Conservation (phyloP, 2,888 invertebrate genomes). For the Malacosoma neustria region DNA sequence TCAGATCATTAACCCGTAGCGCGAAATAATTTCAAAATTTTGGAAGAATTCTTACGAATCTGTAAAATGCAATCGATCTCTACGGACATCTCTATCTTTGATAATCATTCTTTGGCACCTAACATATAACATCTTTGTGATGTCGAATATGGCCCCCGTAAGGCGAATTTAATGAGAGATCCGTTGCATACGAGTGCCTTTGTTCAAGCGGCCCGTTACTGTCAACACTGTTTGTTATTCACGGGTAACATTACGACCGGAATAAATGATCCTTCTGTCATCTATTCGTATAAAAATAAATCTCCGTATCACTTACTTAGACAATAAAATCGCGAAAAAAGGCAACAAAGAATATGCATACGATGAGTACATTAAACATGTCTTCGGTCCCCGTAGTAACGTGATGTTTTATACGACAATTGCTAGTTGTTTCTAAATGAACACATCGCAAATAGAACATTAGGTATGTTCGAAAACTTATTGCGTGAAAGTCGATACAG, state of each 20-base stretch:
- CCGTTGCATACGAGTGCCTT: not conserved
- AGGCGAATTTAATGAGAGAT: not conserved
- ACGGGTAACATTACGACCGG: slow-evolving; percentile 7
- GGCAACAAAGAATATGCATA: slow-evolving; percentile 57
- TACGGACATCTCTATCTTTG: slow-evolving; percentile 68
- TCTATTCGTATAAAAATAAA: slow-evolving; percentile 24
- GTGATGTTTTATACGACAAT: slow-evolving; percentile 32
- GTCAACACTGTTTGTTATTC: slow-evolving; percentile 3
- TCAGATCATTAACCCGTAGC: slow-evolving; percentile 72
- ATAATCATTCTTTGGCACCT: slow-evolving; percentile 74
- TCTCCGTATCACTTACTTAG: slow-evolving; percentile 30
- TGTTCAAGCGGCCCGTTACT: not conserved
- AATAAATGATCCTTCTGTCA: slow-evolving; percentile 24
- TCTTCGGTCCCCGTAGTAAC: slow-evolving; percentile 47
- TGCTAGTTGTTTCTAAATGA: slow-evolving; percentile 61
- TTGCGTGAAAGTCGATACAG: too few species aligned
- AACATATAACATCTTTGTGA: slow-evolving; percentile 48
- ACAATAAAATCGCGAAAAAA: slow-evolving; percentile 39
- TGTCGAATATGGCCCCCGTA: slow-evolving; percentile 29
- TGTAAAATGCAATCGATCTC: slow-evolving; percentile 50
- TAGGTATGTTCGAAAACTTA: too few species aligned
- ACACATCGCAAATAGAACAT: slow-evolving; percentile 69
- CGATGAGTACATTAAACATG: slow-evolving; percentile 33
- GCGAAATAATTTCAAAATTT: slow-evolving; percentile 60
- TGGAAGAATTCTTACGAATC: slow-evolving; percentile 51